Evolutionary conservation across 2,797 vertebrate species (phyloP), one percentile per base, ranked within the genome.

Genomic region (Psittacula echo): DNA sequence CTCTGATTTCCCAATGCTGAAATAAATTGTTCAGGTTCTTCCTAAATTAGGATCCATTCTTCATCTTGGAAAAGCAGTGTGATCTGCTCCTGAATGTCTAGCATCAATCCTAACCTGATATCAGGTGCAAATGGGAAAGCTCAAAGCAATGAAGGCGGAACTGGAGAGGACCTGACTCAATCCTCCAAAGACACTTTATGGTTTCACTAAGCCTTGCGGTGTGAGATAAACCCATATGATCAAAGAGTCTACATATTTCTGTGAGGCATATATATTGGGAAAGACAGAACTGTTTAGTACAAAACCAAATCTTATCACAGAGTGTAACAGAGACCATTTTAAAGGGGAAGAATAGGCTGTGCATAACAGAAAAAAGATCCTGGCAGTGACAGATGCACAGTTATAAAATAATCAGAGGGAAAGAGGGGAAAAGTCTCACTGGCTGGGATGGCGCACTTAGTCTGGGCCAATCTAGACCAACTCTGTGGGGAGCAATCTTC

Each of bases 401-500:
- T 48, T 90, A 76, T 61, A 82, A 91, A 91, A 84, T 29, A 73
- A 81, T 62, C 84, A 75, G 70, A 85, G 72, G 76, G 66, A 88
- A 90, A 58, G 68, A 91, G 29, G 39, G 30, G 44, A 13, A 75
- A 93, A 89, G 18, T 67, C 80, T 95, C 71, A 45, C 48, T 93
- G 89, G 34, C 75, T 92, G 78, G 58, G 85, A 74, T 80, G 72
- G 87, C 89, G 81, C 42, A 61, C 58, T 93, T 44, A 26, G 51
- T 93, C 56, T 92, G 79, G 70, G 87, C 73, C 91, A 81, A 91
- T 26, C 58, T 50, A 78, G 75, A 76, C 66, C 72, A 89, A 95
- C 77, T 92, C 94, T 81, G 58, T 65, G 68, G 88, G 88, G 72
- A 94, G 39, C 51, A 89, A 74, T 89, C n/a, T 72, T 90, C 90